Evolutionary conservation across 1,140 invertebrate genomes (phyloP).

Genomic region (Tyrophagus putrescentiae): DNA sequence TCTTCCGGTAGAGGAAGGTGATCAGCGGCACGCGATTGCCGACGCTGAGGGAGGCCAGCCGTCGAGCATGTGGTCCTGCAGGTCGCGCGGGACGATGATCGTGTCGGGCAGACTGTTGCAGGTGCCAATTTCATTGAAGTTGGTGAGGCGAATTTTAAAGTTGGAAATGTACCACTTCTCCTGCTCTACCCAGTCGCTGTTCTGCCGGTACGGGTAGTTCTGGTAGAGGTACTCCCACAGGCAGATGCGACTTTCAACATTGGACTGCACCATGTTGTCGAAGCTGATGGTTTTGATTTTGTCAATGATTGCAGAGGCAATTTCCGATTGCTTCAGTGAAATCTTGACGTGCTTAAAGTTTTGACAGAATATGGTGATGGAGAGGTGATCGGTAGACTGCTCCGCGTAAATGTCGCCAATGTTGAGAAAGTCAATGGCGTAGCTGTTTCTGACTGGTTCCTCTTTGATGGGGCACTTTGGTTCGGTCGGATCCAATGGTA

Average conservation of each 20-base stretch:
- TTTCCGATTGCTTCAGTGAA: neutral
- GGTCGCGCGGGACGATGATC: constrained; percentile 17
- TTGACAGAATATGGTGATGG: constrained; percentile 6
- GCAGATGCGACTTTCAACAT: neutral
- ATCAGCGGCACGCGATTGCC: constrained; percentile 22
- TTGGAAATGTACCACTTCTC: constrained; percentile 17
- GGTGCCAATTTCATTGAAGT: constrained; percentile 21
- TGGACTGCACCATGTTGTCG: neutral
- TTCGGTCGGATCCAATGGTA: neutral
- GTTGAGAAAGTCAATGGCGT: constrained; percentile 14
- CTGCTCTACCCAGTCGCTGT: constrained; percentile 20
- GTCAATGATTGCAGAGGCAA: neutral
- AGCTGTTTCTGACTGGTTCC: neutral
- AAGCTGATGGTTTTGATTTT: neutral
- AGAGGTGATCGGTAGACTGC: neutral
- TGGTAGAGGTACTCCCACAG: neutral
- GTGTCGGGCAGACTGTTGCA: constrained; percentile 17
- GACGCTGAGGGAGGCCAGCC: neutral
- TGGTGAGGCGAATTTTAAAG: constrained; percentile 12
- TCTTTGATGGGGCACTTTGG: neutral
- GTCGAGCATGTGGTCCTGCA: constrained; percentile 20
- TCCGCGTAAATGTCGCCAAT: neutral
- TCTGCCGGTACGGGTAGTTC: constrained; percentile 7
- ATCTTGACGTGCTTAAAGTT: constrained; percentile 16
- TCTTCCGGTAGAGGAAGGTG: constrained; percentile 5